Base-by-base conservation (phyloP, 2,113 vertebrate genomes). In the Psittacula cyanocephala region DNA sequence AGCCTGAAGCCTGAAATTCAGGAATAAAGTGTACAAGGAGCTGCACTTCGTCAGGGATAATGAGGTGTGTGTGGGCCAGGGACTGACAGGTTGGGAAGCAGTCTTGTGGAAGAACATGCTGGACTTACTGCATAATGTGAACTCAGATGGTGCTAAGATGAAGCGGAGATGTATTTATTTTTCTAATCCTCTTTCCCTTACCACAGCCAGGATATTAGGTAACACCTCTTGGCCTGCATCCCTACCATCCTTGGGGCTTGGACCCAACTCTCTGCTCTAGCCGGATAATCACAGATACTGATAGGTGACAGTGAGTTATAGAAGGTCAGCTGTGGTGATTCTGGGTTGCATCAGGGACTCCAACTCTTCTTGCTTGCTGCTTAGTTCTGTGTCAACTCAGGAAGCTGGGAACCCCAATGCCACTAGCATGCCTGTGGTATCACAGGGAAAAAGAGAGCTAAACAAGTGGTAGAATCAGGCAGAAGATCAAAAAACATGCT, bases 401-500 rank as follows among this genome's bases (percentile, higher is more conserved):
- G 80, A 75, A 15, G 41, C 28, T 4, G 2, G 69, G 50, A 79
- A 10, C 13, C 29, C 28, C 0, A 0, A 33, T 69, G 52, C 27
- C 53, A 14, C 22, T 50, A 47, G 29, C 43, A 47, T 1, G 5
- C 31, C 57, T 55, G n/a, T 3, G 9, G n/a, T 35, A 27, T 62
- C 37, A 55, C 37, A 60, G 59, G 55, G 46, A 59, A 92, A 89
- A 64, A 37, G 11, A 44, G 39, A 83, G 39, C 28, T 93, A 57
- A 93, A 72, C 17, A 47, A 46, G 62, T 84, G 33, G 65, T 92
- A 91, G 65, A 86, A 92, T 81, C 43, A 28, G 64, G 39, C 57
- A 88, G 60, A 89, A 78, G 69, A 33, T 91, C 35, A 93, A 93
- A 80, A 55, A 87, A 41, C 17, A 20, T 4, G 19, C 33, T 74